These are phyloP conservation scores for Cynaeus angustus DNA, from an alignment of 2,888 invertebrate genomes.

Conservation along the genomic window DNA sequence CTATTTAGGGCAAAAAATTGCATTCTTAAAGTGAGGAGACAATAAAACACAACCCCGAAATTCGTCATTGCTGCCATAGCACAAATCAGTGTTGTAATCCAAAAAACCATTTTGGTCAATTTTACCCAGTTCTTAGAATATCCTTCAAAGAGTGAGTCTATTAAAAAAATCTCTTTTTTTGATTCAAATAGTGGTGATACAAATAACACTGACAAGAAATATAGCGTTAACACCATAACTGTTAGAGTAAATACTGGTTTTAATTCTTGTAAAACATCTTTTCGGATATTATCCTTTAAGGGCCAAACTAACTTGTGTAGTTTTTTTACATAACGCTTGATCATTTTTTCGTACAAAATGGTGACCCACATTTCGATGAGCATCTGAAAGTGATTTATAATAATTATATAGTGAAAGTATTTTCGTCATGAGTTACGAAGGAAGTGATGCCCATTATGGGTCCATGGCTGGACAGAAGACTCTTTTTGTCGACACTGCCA, in stretches of 20 bases:
- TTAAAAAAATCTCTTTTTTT: slow-evolving; percentile 3
- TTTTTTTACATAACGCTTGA: neutral
- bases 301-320: neutral
- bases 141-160: neutral
- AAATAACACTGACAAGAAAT: neutral
- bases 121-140: neutral
- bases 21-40: neutral
- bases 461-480: neutral
- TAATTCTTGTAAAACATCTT: slow-evolving; percentile 3
- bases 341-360: neutral
- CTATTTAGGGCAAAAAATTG: neutral
- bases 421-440: slow-evolving; percentile 2
- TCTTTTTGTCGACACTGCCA: neutral
- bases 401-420: neutral
- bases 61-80: neutral
- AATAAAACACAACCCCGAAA: neutral
- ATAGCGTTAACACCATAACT: neutral
- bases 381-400: neutral
- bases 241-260: slow-evolving; percentile 3
- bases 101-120: neutral
- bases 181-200: slow-evolving; percentile 6
- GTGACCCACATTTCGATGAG: neutral
- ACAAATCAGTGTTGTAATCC: neutral
- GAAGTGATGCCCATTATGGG: slow-evolving; percentile 6
- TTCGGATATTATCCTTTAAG: neutral